Evolutionary conservation across 2,113 vertebrate genomes (phyloP).

Genomic region (Rhea americana): DNA sequence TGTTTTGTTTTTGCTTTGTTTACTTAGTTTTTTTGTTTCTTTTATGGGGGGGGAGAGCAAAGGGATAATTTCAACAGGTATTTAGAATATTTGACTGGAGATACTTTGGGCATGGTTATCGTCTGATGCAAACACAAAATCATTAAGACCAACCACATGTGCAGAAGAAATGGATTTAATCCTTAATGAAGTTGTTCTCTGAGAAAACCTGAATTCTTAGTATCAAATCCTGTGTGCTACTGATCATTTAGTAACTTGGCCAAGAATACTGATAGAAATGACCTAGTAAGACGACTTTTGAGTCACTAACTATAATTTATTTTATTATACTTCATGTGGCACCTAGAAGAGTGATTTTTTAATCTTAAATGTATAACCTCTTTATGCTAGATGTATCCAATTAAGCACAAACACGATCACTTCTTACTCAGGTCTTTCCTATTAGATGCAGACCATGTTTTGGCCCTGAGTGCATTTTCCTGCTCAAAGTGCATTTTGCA

Average conservation of each 20-base stretch:
- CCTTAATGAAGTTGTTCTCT: not conserved
- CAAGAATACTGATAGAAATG: not conserved
- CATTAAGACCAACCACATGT: not conserved
- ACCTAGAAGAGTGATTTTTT: not conserved
- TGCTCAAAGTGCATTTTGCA: not conserved
- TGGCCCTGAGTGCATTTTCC: not conserved
- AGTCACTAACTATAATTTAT: not conserved
- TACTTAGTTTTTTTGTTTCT: not conserved
- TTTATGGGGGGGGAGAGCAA: not conserved
- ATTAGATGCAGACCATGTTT: not conserved
- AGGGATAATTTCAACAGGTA: not conserved
- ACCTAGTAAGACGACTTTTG: not conserved
- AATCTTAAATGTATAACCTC: not conserved
- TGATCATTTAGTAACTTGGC: not conserved
- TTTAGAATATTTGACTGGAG: not conserved
- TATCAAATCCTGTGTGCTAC: not conserved
- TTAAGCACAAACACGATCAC: not conserved
- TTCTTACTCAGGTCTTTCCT: not conserved
- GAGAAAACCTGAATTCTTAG: not conserved
- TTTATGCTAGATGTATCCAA: not conserved
- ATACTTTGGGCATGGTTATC: not conserved
- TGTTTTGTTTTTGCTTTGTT: not conserved
- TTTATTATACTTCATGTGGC: not conserved
- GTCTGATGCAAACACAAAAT: not conserved
- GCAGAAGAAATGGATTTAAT: not conserved